phyloP scores from a whole-genome alignment of 2,113 vertebrate genomes.

The Esox niger region DNA sequence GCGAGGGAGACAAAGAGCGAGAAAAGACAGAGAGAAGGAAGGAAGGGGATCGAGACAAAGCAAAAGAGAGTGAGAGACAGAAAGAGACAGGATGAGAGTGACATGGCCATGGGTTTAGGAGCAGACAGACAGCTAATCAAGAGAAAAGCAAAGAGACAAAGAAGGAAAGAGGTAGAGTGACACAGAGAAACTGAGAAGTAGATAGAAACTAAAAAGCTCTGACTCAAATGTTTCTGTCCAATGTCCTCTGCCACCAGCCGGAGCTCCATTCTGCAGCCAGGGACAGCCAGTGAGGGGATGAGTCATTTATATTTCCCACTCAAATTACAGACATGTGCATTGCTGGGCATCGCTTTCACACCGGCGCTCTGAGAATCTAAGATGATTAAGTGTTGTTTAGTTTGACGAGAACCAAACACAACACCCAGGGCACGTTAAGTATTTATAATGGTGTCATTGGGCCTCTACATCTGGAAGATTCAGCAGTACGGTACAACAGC shows the following conservation, averaged over 20 bases:
- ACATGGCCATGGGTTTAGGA: conserved; percentile 33
- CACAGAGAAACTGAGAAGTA: not conserved
- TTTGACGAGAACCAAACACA: no score
- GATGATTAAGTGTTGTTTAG: no score
- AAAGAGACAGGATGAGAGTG: conserved; percentile 56
- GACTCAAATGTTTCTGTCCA: conserved; percentile 20
- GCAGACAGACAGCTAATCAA: not conserved
- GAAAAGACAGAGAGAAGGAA: conserved; percentile 65
- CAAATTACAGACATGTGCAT: conserved; percentile 12
- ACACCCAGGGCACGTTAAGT: no score
- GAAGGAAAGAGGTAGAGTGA: not conserved
- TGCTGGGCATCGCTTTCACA: no score
- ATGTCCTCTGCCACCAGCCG: conserved; percentile 22
- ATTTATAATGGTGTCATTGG: no score
- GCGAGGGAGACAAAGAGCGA: not conserved
- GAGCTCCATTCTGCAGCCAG: conserved; percentile 21
- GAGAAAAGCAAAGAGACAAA: not conserved
- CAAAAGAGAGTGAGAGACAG: not conserved
- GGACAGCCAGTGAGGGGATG: conserved; percentile 42
- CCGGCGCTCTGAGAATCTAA: no score
- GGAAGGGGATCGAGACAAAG: conserved; percentile 3
- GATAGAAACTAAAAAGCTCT: conserved; percentile 30
- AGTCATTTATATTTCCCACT: conserved; percentile 35
- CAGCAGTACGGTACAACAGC: no score
- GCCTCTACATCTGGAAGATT: no score